Conservation (phyloP, 2,888 invertebrate genomes). For the Macropis europaea region DNA sequence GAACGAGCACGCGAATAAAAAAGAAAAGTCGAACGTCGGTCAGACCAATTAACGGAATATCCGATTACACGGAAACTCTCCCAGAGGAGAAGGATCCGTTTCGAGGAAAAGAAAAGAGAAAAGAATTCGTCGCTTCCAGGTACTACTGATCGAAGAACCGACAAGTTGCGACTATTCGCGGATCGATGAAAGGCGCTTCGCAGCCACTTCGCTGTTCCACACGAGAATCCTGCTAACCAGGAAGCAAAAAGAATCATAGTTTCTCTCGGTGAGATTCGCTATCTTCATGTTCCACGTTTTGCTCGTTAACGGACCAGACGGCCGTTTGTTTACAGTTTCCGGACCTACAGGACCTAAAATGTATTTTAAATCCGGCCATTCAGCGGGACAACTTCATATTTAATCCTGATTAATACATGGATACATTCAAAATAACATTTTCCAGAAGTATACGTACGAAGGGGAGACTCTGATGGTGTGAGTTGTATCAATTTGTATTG, state of each 20-base stretch:
- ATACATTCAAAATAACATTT: too few species aligned
- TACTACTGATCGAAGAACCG: slow-evolving; percentile 12
- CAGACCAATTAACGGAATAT: slow-evolving; percentile 23
- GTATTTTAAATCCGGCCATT: too few species aligned
- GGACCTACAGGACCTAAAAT: too few species aligned
- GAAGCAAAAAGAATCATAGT: slow-evolving; percentile 11
- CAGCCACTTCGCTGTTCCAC: neutral
- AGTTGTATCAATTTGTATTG: too few species aligned
- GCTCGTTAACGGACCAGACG: slow-evolving; percentile 19
- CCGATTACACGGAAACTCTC: slow-evolving; percentile 4
- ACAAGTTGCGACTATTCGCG: slow-evolving; percentile 6
- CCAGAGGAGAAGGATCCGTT: neutral
- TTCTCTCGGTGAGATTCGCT: neutral
- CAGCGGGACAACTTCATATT: too few species aligned
- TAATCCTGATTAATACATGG: too few species aligned
- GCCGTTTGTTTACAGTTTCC: neutral
- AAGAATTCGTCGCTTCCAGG: slow-evolving; percentile 5
- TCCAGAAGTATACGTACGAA: too few species aligned
- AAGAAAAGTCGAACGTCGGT: too few species aligned
- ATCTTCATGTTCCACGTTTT: neutral
- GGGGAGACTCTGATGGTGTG: too few species aligned
- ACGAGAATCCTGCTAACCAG: neutral
- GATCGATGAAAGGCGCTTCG: neutral
- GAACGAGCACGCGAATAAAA: too few species aligned
- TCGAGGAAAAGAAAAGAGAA: neutral